Percentiles rank a stretch among this genome's conserved stretches.
phyloP scores from a whole-genome alignment of 2,113 vertebrate species.

The Lophotis ruficrista region DNA sequence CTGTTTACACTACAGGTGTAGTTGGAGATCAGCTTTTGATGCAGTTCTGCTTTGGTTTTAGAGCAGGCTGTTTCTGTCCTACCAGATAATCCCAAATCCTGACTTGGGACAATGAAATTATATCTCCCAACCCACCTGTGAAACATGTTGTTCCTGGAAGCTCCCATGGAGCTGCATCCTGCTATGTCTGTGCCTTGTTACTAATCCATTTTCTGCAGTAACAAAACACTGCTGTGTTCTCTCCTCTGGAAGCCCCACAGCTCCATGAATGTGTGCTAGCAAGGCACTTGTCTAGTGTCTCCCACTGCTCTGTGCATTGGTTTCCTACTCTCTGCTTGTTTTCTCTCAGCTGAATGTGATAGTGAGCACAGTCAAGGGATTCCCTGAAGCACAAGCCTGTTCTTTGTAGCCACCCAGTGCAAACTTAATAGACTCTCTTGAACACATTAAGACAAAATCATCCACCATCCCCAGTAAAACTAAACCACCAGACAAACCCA shows the following conservation, averaged over 20 bases:
- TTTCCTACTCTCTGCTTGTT: background rate
- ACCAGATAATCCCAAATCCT: background rate
- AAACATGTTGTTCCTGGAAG: background rate
- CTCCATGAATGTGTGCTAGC: background rate
- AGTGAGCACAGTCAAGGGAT: background rate
- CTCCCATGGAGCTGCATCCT: background rate
- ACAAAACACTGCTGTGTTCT: background rate
- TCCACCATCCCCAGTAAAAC: background rate
- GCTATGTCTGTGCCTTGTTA: background rate
- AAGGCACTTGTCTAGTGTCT: background rate
- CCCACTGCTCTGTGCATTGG: background rate
- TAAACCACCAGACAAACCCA: background rate
- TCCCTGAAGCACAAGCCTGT: background rate
- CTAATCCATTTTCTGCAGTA: background rate
- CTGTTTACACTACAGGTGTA: background rate
- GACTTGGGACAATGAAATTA: background rate
- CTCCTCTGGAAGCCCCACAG: background rate
- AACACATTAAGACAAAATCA: background rate
- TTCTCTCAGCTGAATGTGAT: background rate
- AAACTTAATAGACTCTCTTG: background rate
- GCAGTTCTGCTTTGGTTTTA: background rate
- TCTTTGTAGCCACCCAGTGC: background rate
- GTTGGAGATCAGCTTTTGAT: background rate
- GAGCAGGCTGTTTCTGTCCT: background rate
- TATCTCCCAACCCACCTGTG: background rate